These are phyloP conservation scores for Ctenicera cuprea DNA, from an alignment of 2,888 invertebrate genomes.

Conservation along the genomic window DNA sequence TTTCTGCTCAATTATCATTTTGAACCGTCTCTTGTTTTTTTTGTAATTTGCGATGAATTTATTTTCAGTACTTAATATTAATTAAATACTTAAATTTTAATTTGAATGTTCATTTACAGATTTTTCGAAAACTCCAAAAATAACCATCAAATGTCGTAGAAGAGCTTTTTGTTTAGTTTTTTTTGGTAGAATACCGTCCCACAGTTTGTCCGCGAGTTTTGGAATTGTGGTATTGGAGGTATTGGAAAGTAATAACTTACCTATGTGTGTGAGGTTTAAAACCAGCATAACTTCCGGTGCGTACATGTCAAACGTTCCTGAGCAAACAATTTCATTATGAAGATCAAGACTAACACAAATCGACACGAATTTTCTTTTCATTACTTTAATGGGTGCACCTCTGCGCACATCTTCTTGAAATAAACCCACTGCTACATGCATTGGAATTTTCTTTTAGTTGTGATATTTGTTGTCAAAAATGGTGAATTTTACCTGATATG, in stretches of 20 bases:
- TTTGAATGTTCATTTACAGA: too few species aligned
- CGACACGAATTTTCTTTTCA: slow-evolving; percentile 86
- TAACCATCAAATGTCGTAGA: too few species aligned
- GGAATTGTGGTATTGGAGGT: too few species aligned
- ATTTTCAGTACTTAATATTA: too few species aligned
- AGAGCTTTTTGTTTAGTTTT: too few species aligned
- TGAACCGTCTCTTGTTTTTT: too few species aligned
- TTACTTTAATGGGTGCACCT: slow-evolving; percentile 84
- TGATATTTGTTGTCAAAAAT: background rate
- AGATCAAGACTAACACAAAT: slow-evolving; percentile 91
- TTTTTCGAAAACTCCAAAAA: too few species aligned
- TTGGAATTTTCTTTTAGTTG: background rate
- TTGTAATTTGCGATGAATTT: too few species aligned
- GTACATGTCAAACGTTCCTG: slow-evolving; percentile 88
- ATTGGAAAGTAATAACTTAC: slow-evolving; percentile 55
- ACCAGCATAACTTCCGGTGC: slow-evolving; percentile 77
- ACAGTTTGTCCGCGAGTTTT: too few species aligned
- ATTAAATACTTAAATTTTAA: too few species aligned
- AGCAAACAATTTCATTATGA: slow-evolving; percentile 89
- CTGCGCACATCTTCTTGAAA: slow-evolving; percentile 83
- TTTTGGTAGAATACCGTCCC: too few species aligned
- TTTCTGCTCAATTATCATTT: too few species aligned
- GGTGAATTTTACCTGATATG: slow-evolving; percentile 58
- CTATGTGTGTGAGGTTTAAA: slow-evolving; percentile 61
- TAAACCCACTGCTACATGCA: slow-evolving; percentile 80